A percentile compares a stretch with the other conserved stretches of the same genome.
These are phyloP conservation scores for Bos indicus DNA, from an alignment of 2,113 vertebrate genomes.

Conservation along the genomic window DNA sequence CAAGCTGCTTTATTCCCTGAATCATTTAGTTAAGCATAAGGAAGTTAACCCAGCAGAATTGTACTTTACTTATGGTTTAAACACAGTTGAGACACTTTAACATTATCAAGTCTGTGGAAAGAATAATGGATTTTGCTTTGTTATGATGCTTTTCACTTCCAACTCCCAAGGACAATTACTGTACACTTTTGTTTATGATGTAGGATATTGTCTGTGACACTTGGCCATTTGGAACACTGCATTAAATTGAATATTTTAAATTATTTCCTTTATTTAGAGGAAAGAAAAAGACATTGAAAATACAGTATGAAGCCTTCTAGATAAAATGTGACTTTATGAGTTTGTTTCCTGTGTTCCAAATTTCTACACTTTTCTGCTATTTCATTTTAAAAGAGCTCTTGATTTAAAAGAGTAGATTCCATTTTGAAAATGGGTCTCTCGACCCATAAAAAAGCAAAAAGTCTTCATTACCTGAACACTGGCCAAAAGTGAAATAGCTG, in stretches of 20 bases:
- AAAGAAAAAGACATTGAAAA: conserved; percentile 33
- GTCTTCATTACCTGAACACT: conserved; percentile 41
- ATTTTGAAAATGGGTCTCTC: conserved; percentile 58
- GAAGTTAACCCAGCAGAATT: conserved; percentile 24
- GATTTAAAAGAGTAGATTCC: conserved; percentile 34
- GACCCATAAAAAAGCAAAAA: conserved; percentile 35
- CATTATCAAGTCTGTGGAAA: conserved; percentile 20
- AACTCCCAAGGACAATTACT: conserved; percentile 61
- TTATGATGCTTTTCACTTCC: conserved; percentile 43
- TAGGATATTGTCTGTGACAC: conserved; percentile 47
- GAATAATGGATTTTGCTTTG: conserved; percentile 64
- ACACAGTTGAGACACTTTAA: conserved; percentile 64
- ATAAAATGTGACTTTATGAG: conserved; percentile 16
- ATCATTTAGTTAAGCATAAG: conserved; percentile 23
- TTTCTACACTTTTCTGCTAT: conserved; percentile 10
- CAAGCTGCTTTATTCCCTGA: background rate
- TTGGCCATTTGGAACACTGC: conserved; percentile 21
- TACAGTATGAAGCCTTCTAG: conserved; percentile 46
- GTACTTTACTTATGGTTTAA: conserved; percentile 51
- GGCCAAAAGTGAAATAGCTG: conserved; percentile 32
- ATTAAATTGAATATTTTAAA: conserved; percentile 36
- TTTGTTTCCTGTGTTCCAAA: conserved; percentile 40
- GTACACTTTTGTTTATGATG: conserved; percentile 44
- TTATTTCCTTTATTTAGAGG: conserved; percentile 39
- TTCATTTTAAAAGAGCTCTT: conserved; percentile 57